Conservation (phyloP, 2,113 vertebrate species). For the Gorilla gorilla region DNA sequence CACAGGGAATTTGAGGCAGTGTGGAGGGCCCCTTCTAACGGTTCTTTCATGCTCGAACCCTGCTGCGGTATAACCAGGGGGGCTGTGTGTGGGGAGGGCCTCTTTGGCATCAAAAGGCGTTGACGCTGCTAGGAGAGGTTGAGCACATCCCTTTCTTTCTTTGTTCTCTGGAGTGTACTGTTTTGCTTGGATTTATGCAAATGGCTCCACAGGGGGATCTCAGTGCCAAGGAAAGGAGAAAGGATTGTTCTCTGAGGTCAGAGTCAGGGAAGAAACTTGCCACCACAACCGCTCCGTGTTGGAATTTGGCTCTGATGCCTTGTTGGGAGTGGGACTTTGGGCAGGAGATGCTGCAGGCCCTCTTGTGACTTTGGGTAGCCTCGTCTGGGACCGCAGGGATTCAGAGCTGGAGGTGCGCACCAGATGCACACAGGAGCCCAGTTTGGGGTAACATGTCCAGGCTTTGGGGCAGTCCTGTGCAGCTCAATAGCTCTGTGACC, state of each 20-base stretch:
- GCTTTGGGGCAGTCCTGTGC: background rate
- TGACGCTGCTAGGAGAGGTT: background rate
- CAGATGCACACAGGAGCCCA: background rate
- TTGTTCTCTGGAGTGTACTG: background rate
- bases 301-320: background rate
- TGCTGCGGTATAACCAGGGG: background rate
- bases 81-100: too few species aligned
- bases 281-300: accelerated
- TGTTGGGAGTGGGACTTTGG: background rate
- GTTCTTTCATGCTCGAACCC: background rate
- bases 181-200: background rate
- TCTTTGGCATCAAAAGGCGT: background rate
- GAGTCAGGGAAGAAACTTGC: background rate
- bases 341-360: background rate
- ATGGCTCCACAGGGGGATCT: background rate
- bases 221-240: background rate
- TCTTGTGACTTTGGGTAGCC: background rate
- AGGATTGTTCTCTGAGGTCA: background rate
- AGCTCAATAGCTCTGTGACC: background rate
- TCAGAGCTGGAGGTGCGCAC: background rate
- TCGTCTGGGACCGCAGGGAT: background rate
- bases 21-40: background rate
- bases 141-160: background rate
- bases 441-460: too few species aligned
- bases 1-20: background rate